Evolutionary conservation across 2,888 invertebrate genomes (phyloP).

Genomic region (Coelogynopora nodosa): DNA sequence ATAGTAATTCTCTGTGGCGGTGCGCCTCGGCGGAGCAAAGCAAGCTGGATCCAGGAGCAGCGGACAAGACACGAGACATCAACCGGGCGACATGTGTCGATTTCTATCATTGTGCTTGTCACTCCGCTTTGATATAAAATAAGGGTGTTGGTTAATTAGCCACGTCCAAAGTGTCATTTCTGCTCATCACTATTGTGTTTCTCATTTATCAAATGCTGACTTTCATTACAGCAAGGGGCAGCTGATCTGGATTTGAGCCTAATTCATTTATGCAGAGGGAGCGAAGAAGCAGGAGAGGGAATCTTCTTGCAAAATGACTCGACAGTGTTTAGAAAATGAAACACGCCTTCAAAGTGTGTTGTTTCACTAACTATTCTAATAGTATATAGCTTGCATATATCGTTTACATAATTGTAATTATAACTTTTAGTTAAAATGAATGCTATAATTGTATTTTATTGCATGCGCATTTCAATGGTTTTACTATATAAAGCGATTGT

Average conservation of each 20-base stretch:
- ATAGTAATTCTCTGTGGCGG: no score
- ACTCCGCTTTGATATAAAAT: background rate
- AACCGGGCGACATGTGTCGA: background rate
- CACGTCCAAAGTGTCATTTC: background rate
- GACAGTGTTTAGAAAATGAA: background rate
- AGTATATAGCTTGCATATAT: no score
- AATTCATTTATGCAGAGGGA: background rate
- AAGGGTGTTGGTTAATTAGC: background rate
- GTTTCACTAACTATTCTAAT: no score
- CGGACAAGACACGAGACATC: background rate
- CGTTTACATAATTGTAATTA: no score
- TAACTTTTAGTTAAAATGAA: no score
- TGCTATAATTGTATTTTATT: no score
- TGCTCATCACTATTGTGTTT: background rate
- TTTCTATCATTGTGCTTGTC: background rate
- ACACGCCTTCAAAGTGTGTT: no score
- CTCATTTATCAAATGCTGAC: background rate
- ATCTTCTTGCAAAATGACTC: background rate
- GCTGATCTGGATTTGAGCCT: background rate
- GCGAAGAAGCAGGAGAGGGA: no score
- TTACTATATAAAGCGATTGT: no score
- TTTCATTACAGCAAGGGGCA: background rate
- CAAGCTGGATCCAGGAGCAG: background rate
- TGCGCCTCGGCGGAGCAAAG: background rate
- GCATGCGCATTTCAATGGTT: no score